Evolutionary conservation across 2,797 vertebrate species (phyloP).

Genomic region (Cossypha niveicapilla): DNA sequence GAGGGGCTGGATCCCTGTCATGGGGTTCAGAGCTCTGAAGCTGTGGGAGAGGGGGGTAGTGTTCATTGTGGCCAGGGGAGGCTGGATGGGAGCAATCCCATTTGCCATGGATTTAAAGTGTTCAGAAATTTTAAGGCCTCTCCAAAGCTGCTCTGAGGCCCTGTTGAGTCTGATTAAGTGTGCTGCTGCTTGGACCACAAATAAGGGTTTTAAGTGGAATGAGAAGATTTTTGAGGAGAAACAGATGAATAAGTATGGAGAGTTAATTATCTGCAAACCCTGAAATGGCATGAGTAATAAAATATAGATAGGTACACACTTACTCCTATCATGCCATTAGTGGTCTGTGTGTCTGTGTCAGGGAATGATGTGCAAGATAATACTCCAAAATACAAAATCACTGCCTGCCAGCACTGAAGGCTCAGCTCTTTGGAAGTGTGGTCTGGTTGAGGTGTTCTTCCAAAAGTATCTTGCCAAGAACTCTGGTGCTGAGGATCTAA

Average conservation of each 20-base stretch:
- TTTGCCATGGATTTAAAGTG: not conserved
- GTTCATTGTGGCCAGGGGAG: not conserved
- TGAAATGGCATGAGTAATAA: conserved; percentile 5
- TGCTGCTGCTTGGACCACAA: not conserved
- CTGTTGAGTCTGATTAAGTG: not conserved
- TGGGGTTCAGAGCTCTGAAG: not conserved
- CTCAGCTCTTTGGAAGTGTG: not conserved
- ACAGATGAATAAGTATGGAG: not conserved
- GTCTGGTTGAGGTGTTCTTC: not conserved
- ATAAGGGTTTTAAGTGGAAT: not conserved
- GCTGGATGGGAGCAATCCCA: not conserved
- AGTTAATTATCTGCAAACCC: conserved; percentile 16
- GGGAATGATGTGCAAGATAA: not conserved
- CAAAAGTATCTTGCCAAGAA: not conserved
- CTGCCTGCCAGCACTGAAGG: not conserved
- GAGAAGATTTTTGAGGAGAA: not conserved
- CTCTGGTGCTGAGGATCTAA: not conserved
- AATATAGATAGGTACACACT: not conserved
- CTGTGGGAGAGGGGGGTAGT: accelerated
- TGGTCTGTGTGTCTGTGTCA: not conserved
- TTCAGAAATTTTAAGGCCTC: not conserved
- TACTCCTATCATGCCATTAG: not conserved
- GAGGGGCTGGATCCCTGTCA: not conserved
- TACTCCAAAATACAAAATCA: not conserved
- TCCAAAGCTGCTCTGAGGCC: not conserved